These are phyloP conservation scores for Tragelaphus strepsiceros DNA, from an alignment of 2,113 vertebrate genomes.

Conservation along the genomic window DNA sequence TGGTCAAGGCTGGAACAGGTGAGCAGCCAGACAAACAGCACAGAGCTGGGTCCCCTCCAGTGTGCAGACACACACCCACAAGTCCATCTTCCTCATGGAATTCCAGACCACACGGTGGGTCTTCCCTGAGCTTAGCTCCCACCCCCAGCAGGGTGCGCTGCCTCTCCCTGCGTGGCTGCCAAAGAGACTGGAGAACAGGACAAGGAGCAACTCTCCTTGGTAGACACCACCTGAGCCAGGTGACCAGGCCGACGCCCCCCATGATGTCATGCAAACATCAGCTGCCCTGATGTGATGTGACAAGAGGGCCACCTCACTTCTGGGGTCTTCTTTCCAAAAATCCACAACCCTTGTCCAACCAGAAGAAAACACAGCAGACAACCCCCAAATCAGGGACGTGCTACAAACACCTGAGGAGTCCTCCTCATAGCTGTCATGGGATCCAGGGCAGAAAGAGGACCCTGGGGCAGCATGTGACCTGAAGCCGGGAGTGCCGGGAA, in stretches of 20 bases:
- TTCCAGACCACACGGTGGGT: not conserved
- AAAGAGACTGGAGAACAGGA: not conserved
- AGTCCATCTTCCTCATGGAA: not conserved
- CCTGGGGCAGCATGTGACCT: not conserved
- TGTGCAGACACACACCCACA: not conserved
- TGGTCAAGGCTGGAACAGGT: no score
- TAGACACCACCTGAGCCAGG: not conserved
- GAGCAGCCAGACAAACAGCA: no score
- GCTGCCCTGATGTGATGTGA: not conserved
- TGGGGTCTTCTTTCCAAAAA: not conserved
- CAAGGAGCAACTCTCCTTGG: not conserved
- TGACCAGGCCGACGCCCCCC: not conserved
- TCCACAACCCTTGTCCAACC: no score
- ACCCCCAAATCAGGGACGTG: no score
- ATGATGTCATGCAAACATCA: not conserved
- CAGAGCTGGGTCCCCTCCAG: not conserved
- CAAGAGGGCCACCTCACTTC: not conserved
- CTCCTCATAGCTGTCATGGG: not conserved
- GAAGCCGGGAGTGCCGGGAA: not conserved
- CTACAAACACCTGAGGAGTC: not conserved
- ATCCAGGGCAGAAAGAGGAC: not conserved
- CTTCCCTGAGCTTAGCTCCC: not conserved
- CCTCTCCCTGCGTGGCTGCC: not conserved
- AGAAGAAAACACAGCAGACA: not conserved
- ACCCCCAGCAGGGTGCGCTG: not conserved